Evolutionary conservation across 1,140 invertebrate species (phyloP).

Genomic region (Macrostomum lignano): DNA sequence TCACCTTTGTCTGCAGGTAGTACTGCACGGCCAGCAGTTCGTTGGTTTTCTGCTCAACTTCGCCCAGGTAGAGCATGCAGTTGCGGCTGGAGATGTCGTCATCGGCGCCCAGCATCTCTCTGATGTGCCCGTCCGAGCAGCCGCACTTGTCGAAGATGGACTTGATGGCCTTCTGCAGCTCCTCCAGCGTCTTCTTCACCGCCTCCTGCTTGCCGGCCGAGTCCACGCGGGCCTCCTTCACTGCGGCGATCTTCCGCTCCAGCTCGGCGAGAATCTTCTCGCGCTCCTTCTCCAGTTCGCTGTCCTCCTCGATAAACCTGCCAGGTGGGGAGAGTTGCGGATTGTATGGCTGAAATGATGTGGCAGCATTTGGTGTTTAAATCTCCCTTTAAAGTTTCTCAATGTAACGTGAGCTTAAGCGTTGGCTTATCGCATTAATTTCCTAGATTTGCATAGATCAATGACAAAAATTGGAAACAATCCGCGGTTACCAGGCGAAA

Average conservation of each 20-base stretch:
- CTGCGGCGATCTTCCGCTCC: slow-evolving; percentile 15
- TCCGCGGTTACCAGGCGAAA: too few relatives aligned
- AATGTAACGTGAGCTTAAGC: too few relatives aligned
- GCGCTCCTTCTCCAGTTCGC: too few relatives aligned
- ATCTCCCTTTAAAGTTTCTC: too few relatives aligned
- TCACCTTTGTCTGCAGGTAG: slow-evolving; percentile 18
- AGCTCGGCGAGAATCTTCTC: slow-evolving; percentile 19
- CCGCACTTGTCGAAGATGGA: slow-evolving; percentile 25
- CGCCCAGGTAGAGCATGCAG: slow-evolving; percentile 26
- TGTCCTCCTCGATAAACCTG: too few relatives aligned
- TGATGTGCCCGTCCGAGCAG: slow-evolving; percentile 22
- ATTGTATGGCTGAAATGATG: too few relatives aligned
- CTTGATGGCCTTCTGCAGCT: slow-evolving; percentile 23
- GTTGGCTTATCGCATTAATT: too few relatives aligned
- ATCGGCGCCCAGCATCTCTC: slow-evolving; percentile 22
- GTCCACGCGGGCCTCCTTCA: slow-evolving; percentile 16
- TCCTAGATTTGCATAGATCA: too few relatives aligned
- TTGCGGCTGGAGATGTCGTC: slow-evolving; percentile 21
- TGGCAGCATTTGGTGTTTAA: slow-evolving; percentile 20
- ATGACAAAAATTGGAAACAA: too few relatives aligned
- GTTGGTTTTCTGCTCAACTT: slow-evolving; percentile 27
- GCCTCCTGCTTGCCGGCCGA: slow-evolving; percentile 20
- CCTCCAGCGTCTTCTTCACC: slow-evolving; percentile 27
- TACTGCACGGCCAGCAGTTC: slow-evolving; percentile 20
- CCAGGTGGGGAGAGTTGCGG: too few relatives aligned